Evolutionary conservation across 92 coral and sea anemone genomes (phyloP).

Genomic region (Nematostella vectensis): DNA sequence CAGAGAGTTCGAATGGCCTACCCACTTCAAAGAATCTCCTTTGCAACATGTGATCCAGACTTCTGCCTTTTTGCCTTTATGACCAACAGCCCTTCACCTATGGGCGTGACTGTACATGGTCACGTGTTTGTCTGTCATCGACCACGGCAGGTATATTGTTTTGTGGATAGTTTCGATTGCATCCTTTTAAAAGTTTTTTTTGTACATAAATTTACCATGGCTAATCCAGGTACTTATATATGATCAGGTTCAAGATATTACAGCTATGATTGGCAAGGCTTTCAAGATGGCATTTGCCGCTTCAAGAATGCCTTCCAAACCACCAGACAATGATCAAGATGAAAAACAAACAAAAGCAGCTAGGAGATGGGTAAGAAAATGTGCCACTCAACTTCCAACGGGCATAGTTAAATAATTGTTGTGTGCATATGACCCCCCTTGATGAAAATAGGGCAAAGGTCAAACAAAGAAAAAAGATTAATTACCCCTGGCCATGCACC

Average conservation of each 20-base stretch:
- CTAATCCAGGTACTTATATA: background rate
- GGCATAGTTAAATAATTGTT: too few relatives aligned
- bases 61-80: conserved; percentile 84
- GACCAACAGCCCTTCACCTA: conserved; percentile 76
- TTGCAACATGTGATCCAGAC: conserved; percentile 89
- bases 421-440: too few relatives aligned
- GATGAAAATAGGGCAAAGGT: too few relatives aligned
- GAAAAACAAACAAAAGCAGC: conserved; percentile 26
- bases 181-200: background rate
- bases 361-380: conserved; percentile 70
- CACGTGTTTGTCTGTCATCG: conserved; percentile 55
- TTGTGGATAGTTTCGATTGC: background rate
- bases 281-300: conserved; percentile 75
- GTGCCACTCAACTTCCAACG: background rate
- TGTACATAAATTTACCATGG: background rate
- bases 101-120: conserved; percentile 61
- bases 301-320: conserved; percentile 49
- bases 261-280: conserved; percentile 75
- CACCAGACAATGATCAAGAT: conserved; percentile 20
- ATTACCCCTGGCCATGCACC: too few relatives aligned
- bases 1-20: conserved; percentile 96
- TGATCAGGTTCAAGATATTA: conserved; percentile 74
- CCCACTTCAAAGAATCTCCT: conserved; percentile 85
- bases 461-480: too few relatives aligned
- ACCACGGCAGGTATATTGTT: conserved; percentile 30